Percentiles rank a stretch among this genome's conserved stretches.
phyloP scores from a whole-genome alignment of 2,888 invertebrate genomes.

The Pemphredon lugubris region DNA sequence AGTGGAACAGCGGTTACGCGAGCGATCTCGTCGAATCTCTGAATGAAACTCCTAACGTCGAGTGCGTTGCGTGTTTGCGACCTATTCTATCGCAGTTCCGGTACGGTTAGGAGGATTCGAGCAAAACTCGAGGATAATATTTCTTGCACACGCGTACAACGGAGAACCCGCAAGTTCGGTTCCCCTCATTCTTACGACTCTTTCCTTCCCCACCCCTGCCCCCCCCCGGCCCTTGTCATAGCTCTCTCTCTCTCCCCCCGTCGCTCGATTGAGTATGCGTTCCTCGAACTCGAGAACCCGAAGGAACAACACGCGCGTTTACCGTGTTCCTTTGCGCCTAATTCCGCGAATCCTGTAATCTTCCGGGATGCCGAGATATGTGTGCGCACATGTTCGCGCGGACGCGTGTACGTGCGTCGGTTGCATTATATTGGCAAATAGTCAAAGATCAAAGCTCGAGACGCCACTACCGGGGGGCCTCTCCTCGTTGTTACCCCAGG shows the following conservation, averaged over 20 bases:
- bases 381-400: conserved; percentile 1
- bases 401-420: conserved; percentile 5
- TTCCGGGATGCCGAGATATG: conserved; percentile 42
- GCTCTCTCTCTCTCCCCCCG: neutral
- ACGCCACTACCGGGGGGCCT: neutral
- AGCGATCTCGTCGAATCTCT: too few species aligned
- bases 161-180: too few species aligned
- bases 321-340: conserved; percentile 37
- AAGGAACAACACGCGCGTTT: neutral
- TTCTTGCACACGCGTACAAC: conserved; percentile 16
- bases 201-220: neutral
- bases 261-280: conserved; percentile 1
- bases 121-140: conserved; percentile 36
- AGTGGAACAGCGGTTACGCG: too few species aligned
- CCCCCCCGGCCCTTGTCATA: neutral
- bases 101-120: conserved; percentile 10
- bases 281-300: neutral
- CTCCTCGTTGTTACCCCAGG: conserved; percentile 29
- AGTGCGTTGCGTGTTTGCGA: conserved; percentile 27
- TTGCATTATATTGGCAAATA: conserved; percentile 38
- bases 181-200: neutral
- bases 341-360: conserved; percentile 61
- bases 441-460: conserved; percentile 52
- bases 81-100: conserved; percentile 22
- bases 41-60: conserved; percentile 13